These are phyloP conservation scores for Characodon lateralis DNA, from an alignment of 2,797 vertebrate genomes.

Conservation along the genomic window DNA sequence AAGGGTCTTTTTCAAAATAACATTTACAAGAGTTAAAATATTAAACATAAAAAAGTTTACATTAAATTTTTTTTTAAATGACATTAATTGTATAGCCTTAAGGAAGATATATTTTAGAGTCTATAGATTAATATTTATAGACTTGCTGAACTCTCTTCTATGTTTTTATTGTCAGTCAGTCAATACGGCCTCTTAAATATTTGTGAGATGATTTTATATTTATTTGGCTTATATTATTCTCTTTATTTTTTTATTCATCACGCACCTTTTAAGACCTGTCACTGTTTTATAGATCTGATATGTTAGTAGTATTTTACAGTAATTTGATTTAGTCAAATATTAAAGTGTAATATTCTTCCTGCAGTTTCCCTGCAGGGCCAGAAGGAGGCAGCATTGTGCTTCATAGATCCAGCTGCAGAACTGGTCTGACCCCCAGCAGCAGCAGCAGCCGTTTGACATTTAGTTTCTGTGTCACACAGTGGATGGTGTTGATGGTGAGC, in stretches of 20 bases:
- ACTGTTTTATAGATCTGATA: neutral
- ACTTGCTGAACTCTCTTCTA: neutral
- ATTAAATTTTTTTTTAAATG: too few species aligned
- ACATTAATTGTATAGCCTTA: too few species aligned
- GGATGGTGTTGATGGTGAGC: conserved; percentile 52
- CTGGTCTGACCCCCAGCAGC: conserved; percentile 1
- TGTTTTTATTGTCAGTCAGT: neutral
- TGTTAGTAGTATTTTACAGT: neutral
- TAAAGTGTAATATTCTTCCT: neutral
- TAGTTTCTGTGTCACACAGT: conserved; percentile 50
- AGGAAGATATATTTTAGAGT: too few species aligned
- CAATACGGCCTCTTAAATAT: neutral
- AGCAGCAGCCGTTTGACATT: conserved; percentile 45
- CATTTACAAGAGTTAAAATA: too few species aligned
- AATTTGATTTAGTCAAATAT: neutral
- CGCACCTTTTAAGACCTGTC: too few species aligned
- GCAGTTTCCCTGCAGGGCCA: conserved; percentile 30
- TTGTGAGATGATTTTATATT: neutral
- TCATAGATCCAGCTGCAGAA: conserved; percentile 7
- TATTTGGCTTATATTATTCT: too few species aligned
- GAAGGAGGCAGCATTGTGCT: conserved; percentile 65
- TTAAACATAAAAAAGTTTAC: too few species aligned
- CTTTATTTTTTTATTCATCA: neutral
- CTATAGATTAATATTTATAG: neutral
- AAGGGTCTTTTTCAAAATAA: too few species aligned